Evolutionary conservation across 2,113 vertebrate species (phyloP).

Genomic region (Heterotis niloticus): DNA sequence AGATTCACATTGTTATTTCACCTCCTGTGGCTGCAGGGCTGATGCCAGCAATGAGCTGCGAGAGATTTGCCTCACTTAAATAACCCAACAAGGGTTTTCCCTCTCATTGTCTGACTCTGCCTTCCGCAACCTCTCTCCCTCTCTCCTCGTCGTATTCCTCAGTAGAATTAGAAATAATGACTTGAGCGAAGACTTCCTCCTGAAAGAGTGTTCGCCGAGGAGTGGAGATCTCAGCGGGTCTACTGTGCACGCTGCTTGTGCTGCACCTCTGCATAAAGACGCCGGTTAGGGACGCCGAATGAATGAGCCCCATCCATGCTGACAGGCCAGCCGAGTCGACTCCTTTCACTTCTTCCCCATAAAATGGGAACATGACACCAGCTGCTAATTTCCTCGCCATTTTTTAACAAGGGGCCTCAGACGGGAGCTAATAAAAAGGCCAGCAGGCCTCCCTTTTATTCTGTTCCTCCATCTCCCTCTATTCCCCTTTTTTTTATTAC

Average conservation of each 20-base stretch:
- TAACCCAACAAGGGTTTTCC: slow-evolving; percentile 49
- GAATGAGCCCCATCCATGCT: slow-evolving; percentile 24
- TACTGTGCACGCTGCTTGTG: neutral
- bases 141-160: slow-evolving; percentile 11
- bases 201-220: neutral
- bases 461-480: slow-evolving; percentile 37
- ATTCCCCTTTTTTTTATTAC: slow-evolving; percentile 56
- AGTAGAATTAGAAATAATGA: slow-evolving; percentile 41
- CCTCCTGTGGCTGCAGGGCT: slow-evolving; percentile 42
- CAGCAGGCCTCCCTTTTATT: slow-evolving; percentile 24
- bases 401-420: slow-evolving; percentile 35
- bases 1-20: slow-evolving; percentile 39
- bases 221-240: slow-evolving; percentile 14
- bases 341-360: slow-evolving; percentile 26
- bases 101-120: slow-evolving; percentile 47
- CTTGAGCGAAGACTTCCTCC: slow-evolving; percentile 32
- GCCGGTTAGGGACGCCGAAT: slow-evolving; percentile 23
- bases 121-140: slow-evolving; percentile 23
- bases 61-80: slow-evolving; percentile 53
- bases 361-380: slow-evolving; percentile 30
- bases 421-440: slow-evolving; percentile 38
- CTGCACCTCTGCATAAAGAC: slow-evolving; percentile 24
- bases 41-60: slow-evolving; percentile 32
- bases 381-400: slow-evolving; percentile 36
- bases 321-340: slow-evolving; percentile 12